A percentile compares a stretch with the other conserved stretches of the same genome.
phyloP scores from a whole-genome alignment of 2,888 invertebrate species.

The Erpobdella octoculata region DNA sequence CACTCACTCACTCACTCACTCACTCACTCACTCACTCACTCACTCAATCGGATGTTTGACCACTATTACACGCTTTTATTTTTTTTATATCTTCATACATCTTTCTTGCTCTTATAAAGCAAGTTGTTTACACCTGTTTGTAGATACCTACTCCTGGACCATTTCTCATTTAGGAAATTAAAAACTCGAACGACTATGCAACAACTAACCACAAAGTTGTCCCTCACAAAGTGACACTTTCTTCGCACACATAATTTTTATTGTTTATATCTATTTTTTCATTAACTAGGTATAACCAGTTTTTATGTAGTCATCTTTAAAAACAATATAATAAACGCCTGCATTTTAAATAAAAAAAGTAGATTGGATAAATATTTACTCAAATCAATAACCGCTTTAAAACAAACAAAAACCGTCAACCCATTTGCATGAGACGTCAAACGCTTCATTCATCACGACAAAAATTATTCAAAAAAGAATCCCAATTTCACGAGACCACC shows the following conservation, averaged over 20 bases:
- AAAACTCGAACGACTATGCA: background rate
- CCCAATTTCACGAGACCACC: background rate
- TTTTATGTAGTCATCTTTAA: too few species aligned
- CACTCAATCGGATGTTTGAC: background rate
- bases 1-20: constrained; percentile 22
- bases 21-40: constrained; percentile 30
- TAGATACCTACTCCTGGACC: background rate
- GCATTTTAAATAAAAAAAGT: too few species aligned
- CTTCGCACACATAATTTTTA: too few species aligned
- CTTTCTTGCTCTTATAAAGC: too few species aligned
- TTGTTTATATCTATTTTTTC: too few species aligned
- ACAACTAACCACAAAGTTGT: background rate
- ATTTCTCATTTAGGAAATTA: constrained; percentile 1
- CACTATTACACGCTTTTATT: constrained; percentile 16
- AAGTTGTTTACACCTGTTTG: constrained; percentile 8
- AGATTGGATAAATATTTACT: too few species aligned
- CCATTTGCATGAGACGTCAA: background rate
- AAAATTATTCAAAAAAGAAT: background rate
- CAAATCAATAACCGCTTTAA: background rate
- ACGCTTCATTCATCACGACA: background rate
- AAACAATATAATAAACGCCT: too few species aligned
- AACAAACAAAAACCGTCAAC: background rate
- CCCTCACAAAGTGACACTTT: too few species aligned
- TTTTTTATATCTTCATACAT: too few species aligned
- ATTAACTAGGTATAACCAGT: too few species aligned